Evolutionary conservation across 64 coral and sea anemone genomes (phyloP).

Genomic region (Porites lutea): DNA sequence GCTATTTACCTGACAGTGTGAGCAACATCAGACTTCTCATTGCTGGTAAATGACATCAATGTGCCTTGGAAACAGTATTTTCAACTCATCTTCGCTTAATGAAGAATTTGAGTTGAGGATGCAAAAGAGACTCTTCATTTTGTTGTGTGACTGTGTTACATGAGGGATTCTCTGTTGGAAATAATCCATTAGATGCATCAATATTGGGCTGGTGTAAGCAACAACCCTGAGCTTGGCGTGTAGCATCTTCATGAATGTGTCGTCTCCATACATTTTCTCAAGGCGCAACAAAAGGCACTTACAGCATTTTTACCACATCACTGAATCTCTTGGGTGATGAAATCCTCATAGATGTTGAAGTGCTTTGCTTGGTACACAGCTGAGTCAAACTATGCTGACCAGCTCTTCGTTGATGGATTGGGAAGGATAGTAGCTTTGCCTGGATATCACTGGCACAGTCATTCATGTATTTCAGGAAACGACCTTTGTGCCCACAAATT

Average conservation of each 20-base stretch:
- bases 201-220: conserved; percentile 24
- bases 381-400: conserved; percentile 15
- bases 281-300: not conserved
- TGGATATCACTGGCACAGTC: not conserved
- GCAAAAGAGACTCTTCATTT: conserved; percentile 35
- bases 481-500: conserved; percentile 47
- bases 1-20: conserved; percentile 18
- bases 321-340: conserved; percentile 9
- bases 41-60: too few species aligned
- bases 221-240: conserved; percentile 24
- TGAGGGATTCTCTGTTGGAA: conserved; percentile 56
- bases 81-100: conserved; percentile 1
- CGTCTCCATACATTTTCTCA: conserved; percentile 26
- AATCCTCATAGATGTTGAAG: not conserved
- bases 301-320: not conserved
- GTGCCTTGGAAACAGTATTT: conserved; percentile 5
- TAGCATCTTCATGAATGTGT: conserved; percentile 40
- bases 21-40: not conserved
- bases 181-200: conserved; percentile 25
- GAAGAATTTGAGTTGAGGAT: conserved; percentile 41
- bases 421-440: conserved; percentile 15
- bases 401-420: conserved; percentile 28
- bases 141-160: conserved; percentile 25
- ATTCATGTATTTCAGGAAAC: conserved; percentile 37
- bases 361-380: conserved; percentile 8